Evolutionary conservation across 2,113 vertebrate genomes (phyloP).

Genomic region (Loxodonta africana): DNA sequence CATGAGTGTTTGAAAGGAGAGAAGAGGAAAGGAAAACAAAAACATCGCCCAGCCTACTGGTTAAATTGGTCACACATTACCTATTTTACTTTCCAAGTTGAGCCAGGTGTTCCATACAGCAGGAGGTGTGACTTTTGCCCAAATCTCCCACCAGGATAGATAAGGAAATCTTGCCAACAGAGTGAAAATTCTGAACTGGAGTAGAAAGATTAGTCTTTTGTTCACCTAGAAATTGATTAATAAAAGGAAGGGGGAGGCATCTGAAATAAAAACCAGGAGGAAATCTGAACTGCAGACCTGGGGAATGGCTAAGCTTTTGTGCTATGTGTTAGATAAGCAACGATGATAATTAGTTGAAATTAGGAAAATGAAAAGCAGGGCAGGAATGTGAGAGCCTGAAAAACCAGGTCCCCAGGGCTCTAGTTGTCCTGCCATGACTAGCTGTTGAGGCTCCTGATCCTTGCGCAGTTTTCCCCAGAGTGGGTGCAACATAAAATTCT

Average conservation of each 20-base stretch:
- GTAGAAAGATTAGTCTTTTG: conserved; percentile 65
- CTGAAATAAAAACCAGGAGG: conserved; percentile 65
- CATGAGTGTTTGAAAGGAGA: conserved; percentile 54
- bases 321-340: conserved; percentile 70
- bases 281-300: conserved; percentile 64
- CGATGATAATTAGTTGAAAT: conserved; percentile 79
- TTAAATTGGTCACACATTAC: conserved; percentile 37
- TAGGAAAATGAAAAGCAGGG: conserved; percentile 75
- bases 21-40: conserved; percentile 65
- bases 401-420: conserved; percentile 74
- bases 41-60: neutral
- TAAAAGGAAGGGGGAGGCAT: conserved; percentile 72
- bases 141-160: conserved; percentile 53
- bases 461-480: conserved; percentile 60
- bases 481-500: conserved; percentile 45
- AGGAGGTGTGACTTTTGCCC: conserved; percentile 47
- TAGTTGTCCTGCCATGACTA: conserved; percentile 71
- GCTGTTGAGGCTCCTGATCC: conserved; percentile 4
- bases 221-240: conserved; percentile 72
- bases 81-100: conserved; percentile 53
- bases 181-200: conserved; percentile 62
- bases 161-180: conserved; percentile 68
- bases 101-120: conserved; percentile 60
- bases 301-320: conserved; percentile 75
- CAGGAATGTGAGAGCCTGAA: conserved; percentile 74